These are phyloP conservation scores for Thereuonema tuberculata DNA, from an alignment of 1,140 invertebrate species.

Conservation along the genomic window DNA sequence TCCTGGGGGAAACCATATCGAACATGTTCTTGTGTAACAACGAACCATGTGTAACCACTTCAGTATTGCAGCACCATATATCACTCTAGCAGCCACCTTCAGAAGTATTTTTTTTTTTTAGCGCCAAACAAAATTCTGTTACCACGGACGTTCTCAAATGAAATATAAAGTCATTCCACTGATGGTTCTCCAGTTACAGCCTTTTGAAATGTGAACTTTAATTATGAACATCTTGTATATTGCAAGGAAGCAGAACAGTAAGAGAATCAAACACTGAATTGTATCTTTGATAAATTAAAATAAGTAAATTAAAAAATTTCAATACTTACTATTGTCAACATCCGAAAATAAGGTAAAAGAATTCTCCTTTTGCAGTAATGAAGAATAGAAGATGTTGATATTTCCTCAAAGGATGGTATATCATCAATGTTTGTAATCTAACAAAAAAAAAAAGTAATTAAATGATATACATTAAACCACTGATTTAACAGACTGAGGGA, in stretches of 20 bases:
- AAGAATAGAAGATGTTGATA: conserved; percentile 4
- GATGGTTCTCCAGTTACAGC: too few species aligned
- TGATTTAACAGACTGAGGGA: too few species aligned
- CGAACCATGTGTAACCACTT: too few species aligned
- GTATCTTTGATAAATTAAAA: neutral
- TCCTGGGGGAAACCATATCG: too few species aligned
- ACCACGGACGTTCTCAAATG: neutral
- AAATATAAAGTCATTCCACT: neutral
- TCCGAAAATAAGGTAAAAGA: neutral
- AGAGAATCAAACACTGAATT: neutral
- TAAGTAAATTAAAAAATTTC: neutral
- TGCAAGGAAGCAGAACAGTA: neutral
- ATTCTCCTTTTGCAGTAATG: conserved; percentile 7
- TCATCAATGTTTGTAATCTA: conserved; percentile 3
- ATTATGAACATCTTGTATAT: neutral
- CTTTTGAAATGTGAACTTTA: too few species aligned
- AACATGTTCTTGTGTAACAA: too few species aligned
- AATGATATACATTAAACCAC: too few species aligned
- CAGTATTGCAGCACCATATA: too few species aligned
- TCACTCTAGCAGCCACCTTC: too few species aligned
- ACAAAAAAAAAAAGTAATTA: too few species aligned
- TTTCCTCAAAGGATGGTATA: neutral
- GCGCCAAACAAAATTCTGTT: too few species aligned
- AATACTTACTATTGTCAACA: conserved; percentile 1
- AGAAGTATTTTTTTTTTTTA: too few species aligned